Conservation (phyloP, 2,888 invertebrate species). For the Eupithecia exiguata region DNA sequence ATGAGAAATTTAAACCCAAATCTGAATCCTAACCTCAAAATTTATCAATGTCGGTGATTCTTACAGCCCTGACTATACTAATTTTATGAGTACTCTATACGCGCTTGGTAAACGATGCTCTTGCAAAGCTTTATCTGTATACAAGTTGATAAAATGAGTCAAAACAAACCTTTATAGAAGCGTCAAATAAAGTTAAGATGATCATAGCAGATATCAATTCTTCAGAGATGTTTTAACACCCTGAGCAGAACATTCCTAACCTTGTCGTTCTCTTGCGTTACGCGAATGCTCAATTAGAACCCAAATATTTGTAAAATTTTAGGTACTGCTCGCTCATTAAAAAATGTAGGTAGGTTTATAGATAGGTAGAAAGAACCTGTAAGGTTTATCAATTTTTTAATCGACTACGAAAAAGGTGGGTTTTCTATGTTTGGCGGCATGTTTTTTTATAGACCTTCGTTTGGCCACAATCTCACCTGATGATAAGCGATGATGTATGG, state of each 20-base stretch:
- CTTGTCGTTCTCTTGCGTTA: background rate
- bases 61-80: slow-evolving; percentile 17
- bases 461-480: too few species aligned
- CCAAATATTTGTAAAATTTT: background rate
- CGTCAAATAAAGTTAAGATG: background rate
- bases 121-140: slow-evolving; percentile 10
- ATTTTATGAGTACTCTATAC: slow-evolving; percentile 17
- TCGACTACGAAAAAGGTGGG: too few species aligned
- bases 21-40: too few species aligned
- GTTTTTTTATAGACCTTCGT: too few species aligned
- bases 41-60: background rate
- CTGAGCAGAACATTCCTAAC: background rate
- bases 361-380: too few species aligned
- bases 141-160: slow-evolving; percentile 17
- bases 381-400: too few species aligned
- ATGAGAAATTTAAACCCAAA: too few species aligned
- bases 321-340: background rate
- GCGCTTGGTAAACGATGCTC: slow-evolving; percentile 18
- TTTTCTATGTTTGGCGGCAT: too few species aligned
- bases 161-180: background rate
- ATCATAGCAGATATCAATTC: background rate
- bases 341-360: too few species aligned
- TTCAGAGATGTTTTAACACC: background rate
- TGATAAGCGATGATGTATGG: too few species aligned
- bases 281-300: background rate